phyloP scores from a whole-genome alignment of 2,797 vertebrate genomes.

The Spinus pinus region DNA sequence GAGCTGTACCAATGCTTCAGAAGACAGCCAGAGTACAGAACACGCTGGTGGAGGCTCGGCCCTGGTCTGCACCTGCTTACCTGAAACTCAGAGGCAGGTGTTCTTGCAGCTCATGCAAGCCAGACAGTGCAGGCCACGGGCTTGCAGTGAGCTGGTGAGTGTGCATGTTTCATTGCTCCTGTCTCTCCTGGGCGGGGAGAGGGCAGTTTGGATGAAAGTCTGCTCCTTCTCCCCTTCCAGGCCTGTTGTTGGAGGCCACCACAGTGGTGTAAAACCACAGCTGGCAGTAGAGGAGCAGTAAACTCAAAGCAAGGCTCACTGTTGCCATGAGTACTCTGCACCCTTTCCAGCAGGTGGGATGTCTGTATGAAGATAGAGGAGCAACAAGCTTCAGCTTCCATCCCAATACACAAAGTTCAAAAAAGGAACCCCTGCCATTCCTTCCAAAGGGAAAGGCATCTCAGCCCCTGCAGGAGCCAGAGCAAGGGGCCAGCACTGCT shows the following conservation, averaged over 20 bases:
- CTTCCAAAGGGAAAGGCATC: neutral
- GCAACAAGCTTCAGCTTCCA: neutral
- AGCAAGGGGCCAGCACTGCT: neutral
- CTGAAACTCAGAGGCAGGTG: neutral
- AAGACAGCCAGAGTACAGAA: neutral
- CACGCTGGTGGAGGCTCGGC: fast-evolving
- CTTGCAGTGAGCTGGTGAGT: neutral
- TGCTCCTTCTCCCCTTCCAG: neutral
- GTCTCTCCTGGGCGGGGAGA: neutral
- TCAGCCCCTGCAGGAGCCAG: fast-evolving
- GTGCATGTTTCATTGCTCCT: neutral
- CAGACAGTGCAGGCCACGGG: neutral
- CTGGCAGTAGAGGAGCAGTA: neutral
- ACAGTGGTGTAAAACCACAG: fast-evolving
- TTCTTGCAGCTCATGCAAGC: neutral
- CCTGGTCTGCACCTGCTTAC: neutral
- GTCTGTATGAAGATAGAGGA: neutral
- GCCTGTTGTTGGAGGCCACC: neutral
- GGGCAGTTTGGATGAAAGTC: neutral
- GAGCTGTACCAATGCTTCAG: neutral
- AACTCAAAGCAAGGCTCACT: neutral
- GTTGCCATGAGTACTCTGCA: too few species aligned
- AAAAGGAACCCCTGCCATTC: neutral
- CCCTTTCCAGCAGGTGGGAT: neutral
- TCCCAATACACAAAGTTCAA: neutral